Evolutionary conservation across 1,140 invertebrate genomes (phyloP).

Genomic region (Microvelia longipes): DNA sequence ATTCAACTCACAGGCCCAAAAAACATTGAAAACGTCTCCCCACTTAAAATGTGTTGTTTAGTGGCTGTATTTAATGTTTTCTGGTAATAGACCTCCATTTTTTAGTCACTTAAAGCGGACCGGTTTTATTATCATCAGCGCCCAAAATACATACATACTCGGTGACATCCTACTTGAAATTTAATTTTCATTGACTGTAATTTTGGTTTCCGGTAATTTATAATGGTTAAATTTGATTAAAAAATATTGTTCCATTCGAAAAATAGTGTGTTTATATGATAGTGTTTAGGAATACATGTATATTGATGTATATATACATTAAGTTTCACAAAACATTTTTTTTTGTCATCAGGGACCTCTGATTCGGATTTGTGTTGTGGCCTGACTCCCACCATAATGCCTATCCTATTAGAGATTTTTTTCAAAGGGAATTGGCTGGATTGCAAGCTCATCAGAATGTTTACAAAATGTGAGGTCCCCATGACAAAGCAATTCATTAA

Average conservation of each 20-base stretch:
- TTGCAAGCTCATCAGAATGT: too few species aligned
- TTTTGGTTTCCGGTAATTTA: background rate
- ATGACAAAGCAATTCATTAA: too few species aligned
- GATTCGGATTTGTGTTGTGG: background rate
- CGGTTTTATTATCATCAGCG: too few species aligned
- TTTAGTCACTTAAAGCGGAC: too few species aligned
- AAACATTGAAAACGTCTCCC: too few species aligned
- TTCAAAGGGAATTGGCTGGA: too few species aligned
- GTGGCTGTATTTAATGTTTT: background rate
- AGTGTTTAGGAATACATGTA: background rate
- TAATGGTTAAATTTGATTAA: background rate
- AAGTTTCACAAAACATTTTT: background rate
- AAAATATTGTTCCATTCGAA: background rate
- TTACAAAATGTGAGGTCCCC: background rate
- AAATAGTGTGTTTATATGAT: background rate
- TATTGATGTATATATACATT: background rate
- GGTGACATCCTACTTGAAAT: background rate
- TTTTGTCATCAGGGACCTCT: background rate
- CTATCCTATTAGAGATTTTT: too few species aligned
- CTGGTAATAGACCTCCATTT: too few species aligned
- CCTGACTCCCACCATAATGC: background rate
- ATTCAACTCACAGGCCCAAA: too few species aligned
- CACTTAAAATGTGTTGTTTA: background rate
- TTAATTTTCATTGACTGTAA: background rate
- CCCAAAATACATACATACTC: too few species aligned